phyloP scores from a whole-genome alignment of 2,888 invertebrate species.

The Drosophila melanosoma region DNA sequence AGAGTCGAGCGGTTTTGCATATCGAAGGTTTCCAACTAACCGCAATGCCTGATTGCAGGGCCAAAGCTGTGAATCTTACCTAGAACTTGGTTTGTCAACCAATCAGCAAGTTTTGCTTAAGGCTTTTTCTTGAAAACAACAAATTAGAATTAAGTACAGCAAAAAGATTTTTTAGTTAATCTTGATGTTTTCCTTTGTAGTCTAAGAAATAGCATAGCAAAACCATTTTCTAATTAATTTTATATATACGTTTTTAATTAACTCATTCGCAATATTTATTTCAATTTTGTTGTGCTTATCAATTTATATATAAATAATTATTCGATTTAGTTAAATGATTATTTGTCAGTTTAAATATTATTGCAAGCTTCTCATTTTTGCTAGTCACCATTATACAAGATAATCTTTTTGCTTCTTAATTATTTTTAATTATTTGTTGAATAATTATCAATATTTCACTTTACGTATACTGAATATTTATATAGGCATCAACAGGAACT shows the following conservation, averaged over 20 bases:
- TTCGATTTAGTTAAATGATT: neutral
- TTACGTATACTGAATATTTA: neutral
- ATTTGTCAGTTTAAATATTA: neutral
- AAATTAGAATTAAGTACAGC: neutral
- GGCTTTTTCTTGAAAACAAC: neutral
- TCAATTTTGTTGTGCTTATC: neutral
- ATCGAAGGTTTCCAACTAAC: constrained; percentile 1
- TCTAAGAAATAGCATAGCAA: neutral
- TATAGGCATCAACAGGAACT: neutral
- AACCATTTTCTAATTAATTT: neutral
- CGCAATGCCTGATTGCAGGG: constrained; percentile 15
- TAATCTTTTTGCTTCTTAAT: neutral
- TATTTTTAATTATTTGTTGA: constrained; percentile 6
- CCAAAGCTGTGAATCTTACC: constrained; percentile 6
- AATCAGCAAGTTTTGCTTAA: neutral
- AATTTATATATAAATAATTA: neutral
- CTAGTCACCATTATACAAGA: neutral
- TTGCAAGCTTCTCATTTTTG: neutral
- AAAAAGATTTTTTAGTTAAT: neutral
- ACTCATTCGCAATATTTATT: neutral
- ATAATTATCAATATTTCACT: constrained; percentile 12
- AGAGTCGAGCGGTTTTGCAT: neutral
- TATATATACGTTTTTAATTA: neutral
- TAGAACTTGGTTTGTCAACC: constrained; percentile 24
- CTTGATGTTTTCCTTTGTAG: neutral